A percentile compares a stretch with the other conserved stretches of the same genome.
Evolutionary conservation across 2,113 vertebrate species (phyloP).

Genomic region (Phoxinus phoxinus): DNA sequence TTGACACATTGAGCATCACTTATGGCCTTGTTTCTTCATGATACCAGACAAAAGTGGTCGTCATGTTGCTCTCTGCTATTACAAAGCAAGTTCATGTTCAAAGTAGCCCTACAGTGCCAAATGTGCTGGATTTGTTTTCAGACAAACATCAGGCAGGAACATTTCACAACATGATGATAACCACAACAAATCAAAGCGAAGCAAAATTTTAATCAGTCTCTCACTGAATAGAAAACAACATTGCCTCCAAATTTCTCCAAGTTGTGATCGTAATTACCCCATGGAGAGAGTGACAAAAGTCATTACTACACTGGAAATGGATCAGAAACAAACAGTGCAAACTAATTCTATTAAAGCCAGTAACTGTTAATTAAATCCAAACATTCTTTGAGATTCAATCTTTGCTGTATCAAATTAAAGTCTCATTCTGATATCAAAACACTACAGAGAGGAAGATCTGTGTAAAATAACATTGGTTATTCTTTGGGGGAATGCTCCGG

Average conservation of each 20-base stretch:
- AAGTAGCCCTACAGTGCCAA: background rate
- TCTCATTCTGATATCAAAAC: conserved; percentile 25
- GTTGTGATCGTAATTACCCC: conserved; percentile 35
- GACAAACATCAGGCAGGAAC: conserved; percentile 8
- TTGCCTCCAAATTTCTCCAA: background rate
- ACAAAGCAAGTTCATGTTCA: background rate
- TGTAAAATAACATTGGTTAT: background rate
- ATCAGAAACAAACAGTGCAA: conserved; percentile 21
- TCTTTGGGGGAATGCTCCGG: background rate
- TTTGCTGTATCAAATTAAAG: conserved; percentile 35
- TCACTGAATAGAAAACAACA: conserved; percentile 20
- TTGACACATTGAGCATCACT: conserved; percentile 7
- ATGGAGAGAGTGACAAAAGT: conserved; percentile 11
- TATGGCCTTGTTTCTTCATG: background rate
- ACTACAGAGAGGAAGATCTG: background rate
- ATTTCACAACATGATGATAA: conserved; percentile 30
- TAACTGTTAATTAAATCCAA: conserved; percentile 43
- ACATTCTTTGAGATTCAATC: conserved; percentile 39
- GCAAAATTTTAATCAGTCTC: background rate
- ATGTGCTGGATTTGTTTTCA: background rate
- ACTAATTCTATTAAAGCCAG: conserved; percentile 44
- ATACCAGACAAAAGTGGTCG: background rate
- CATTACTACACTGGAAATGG: conserved; percentile 26
- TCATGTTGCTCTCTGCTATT: conserved; percentile 5
- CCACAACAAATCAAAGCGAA: conserved; percentile 24